A percentile compares a stretch with the other conserved stretches of the same genome.
Evolutionary conservation across 2,888 invertebrate species (phyloP).

Genomic region (Eucriotettix oculatus): DNA sequence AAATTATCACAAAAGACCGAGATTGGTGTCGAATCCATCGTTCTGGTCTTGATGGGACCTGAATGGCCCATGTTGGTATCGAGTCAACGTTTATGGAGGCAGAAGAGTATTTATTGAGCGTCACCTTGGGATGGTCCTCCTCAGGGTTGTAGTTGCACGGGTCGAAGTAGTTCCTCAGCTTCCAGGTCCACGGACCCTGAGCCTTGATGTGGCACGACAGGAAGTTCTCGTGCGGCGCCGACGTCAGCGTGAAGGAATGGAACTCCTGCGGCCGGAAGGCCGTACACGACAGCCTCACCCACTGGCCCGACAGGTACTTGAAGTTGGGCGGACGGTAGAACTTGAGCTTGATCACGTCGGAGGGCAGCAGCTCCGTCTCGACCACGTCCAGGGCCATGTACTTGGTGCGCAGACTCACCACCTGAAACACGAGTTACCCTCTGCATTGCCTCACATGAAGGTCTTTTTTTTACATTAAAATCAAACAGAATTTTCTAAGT

Average conservation of each 20-base stretch:
- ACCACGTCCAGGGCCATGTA: constrained; percentile 85
- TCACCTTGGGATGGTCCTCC: constrained; percentile 53
- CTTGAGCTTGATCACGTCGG: constrained; percentile 85
- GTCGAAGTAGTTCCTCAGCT: constrained; percentile 83
- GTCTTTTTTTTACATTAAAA: no score
- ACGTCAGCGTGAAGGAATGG: constrained; percentile 90
- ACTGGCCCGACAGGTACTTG: constrained; percentile 86
- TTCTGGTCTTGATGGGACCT: no score
- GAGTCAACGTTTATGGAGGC: no score
- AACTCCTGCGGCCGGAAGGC: constrained; percentile 78
- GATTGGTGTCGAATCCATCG: no score
- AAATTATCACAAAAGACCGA: no score
- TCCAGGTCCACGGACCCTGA: constrained; percentile 93
- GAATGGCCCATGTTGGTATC: no score
- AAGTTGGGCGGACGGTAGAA: constrained; percentile 91
- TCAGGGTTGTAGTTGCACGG: constrained; percentile 80
- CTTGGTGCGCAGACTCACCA: constrained; percentile 77
- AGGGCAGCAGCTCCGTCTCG: constrained; percentile 83
- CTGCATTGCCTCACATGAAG: no score
- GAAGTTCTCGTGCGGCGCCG: constrained; percentile 89
- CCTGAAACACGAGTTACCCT: constrained; percentile 31
- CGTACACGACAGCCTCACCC: constrained; percentile 84
- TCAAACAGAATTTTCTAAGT: no score
- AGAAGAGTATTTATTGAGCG: no score
- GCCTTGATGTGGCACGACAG: constrained; percentile 89